These are phyloP conservation scores for Aix galericulata DNA, from an alignment of 2,113 vertebrate species.

Conservation along the genomic window DNA sequence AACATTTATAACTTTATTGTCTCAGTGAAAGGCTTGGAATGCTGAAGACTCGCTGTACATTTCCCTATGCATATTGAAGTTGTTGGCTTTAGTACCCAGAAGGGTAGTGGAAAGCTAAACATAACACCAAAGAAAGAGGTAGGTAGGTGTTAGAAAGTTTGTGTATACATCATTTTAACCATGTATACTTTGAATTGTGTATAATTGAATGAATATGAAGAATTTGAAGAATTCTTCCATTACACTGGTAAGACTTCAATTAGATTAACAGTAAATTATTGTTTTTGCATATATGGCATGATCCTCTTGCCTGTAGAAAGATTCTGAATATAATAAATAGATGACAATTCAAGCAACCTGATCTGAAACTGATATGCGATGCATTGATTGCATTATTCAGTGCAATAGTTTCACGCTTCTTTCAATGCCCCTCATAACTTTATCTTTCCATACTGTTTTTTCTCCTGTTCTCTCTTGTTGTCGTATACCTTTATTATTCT, in stretches of 20 bases:
- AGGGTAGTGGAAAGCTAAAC: neutral
- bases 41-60: neutral
- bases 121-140: neutral
- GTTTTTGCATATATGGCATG: fast-evolving
- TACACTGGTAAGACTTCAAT: neutral
- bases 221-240: neutral
- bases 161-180: neutral
- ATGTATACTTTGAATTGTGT: neutral
- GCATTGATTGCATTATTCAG: neutral
- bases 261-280: neutral
- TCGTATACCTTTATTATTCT: neutral
- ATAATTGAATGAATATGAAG: neutral
- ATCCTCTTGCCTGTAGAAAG: neutral
- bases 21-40: neutral
- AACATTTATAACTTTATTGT: neutral
- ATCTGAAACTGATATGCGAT: neutral
- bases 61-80: neutral
- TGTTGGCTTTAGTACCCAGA: neutral
- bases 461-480: neutral
- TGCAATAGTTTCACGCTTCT: neutral
- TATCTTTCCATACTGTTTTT: neutral
- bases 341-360: neutral
- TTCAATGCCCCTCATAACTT: neutral
- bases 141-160: neutral
- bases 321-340: neutral